Percentiles rank a stretch among this genome's conserved stretches.
These are phyloP conservation scores for Dromococcyx pavoninus DNA, from an alignment of 2,797 vertebrate genomes.

Conservation along the genomic window DNA sequence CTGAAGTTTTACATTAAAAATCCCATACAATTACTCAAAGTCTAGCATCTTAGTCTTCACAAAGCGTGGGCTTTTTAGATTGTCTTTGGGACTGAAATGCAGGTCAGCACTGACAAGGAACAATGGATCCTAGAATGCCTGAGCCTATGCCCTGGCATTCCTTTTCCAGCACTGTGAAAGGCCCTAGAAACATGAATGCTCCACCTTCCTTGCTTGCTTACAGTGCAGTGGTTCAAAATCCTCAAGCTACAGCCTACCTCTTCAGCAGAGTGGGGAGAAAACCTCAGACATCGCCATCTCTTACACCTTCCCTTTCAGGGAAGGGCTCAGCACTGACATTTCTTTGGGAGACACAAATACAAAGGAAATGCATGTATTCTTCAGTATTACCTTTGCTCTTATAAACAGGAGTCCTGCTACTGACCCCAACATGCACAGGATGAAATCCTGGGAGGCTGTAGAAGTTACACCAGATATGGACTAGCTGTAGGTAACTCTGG, in stretches of 20 bases:
- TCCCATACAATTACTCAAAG: background rate
- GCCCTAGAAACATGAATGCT: background rate
- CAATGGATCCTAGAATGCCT: background rate
- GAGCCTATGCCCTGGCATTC: background rate
- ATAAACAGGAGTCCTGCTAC: background rate
- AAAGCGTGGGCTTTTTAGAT: background rate
- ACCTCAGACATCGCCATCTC: background rate
- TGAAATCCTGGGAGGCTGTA: background rate
- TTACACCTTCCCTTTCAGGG: background rate
- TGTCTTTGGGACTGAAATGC: background rate
- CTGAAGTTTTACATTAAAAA: background rate
- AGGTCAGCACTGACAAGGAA: background rate
- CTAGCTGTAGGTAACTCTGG: background rate
- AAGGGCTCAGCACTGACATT: background rate
- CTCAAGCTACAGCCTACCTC: background rate
- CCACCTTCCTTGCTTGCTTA: background rate
- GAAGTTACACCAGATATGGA: accelerated
- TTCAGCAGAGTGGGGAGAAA: background rate
- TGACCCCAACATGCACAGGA: accelerated
- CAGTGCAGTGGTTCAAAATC: background rate
- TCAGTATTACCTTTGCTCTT: background rate
- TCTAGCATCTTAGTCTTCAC: background rate
- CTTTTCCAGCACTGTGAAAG: background rate
- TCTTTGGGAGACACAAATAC: background rate
- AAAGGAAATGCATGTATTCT: background rate